Evolutionary conservation across 2,888 invertebrate species (phyloP).

Genomic region (Hirtodrosophila confusa): DNA sequence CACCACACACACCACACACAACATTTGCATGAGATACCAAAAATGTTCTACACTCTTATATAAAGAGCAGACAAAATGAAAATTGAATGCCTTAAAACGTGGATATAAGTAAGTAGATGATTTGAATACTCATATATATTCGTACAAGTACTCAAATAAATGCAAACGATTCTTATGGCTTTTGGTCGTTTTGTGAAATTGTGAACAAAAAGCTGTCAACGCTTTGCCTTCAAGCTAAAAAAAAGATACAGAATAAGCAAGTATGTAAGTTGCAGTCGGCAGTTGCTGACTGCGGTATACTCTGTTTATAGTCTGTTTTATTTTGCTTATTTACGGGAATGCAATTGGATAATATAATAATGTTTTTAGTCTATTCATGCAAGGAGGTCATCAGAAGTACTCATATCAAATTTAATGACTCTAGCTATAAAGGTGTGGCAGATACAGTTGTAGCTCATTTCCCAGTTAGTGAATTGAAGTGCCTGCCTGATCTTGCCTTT

Average conservation of each 20-base stretch:
- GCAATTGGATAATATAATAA: too few species aligned
- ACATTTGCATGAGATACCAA: constrained; percentile 56
- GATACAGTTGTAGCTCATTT: too few species aligned
- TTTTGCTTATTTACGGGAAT: too few species aligned
- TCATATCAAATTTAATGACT: too few species aligned
- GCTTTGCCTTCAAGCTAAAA: constrained; percentile 36
- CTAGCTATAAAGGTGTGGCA: too few species aligned
- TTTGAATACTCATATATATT: constrained; percentile 51
- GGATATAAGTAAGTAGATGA: constrained; percentile 57
- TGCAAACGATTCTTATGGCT: constrained; percentile 58
- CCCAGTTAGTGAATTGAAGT: too few species aligned
- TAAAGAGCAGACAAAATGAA: constrained; percentile 56
- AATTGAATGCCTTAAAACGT: constrained; percentile 72
- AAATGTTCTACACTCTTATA: constrained; percentile 22
- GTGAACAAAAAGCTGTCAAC: constrained; percentile 70
- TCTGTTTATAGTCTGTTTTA: neutral
- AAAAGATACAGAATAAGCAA: neutral
- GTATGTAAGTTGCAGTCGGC: too few species aligned
- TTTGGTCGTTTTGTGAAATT: constrained; percentile 49
- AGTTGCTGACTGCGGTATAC: neutral
- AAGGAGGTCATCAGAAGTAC: too few species aligned
- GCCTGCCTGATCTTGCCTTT: too few species aligned
- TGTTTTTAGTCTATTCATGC: too few species aligned
- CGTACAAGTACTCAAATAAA: constrained; percentile 43
- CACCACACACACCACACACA: constrained; percentile 32